Evolutionary conservation across 2,113 vertebrate genomes (phyloP).

Genomic region (Dissostichus mawsoni): DNA sequence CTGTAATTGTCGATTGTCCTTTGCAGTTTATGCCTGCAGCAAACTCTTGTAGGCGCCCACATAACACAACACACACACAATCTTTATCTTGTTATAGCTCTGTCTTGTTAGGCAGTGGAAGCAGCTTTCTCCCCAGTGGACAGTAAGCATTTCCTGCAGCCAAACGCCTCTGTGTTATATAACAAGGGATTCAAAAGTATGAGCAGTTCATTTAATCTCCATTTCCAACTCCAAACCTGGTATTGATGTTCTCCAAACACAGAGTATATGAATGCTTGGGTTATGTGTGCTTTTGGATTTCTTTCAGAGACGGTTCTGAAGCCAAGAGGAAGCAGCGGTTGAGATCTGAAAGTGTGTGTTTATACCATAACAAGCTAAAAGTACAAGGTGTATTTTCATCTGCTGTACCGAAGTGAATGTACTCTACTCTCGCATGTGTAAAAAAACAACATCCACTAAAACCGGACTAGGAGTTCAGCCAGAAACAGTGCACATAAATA

Average conservation of each 20-base stretch:
- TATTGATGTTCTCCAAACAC: conserved; percentile 22
- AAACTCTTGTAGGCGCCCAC: conserved; percentile 17
- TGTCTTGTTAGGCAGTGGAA: conserved; percentile 62
- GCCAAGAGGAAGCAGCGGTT: conserved; percentile 34
- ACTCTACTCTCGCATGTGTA: neutral
- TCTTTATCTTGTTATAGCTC: conserved; percentile 70
- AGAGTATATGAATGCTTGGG: conserved; percentile 20
- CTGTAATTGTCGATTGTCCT: conserved; percentile 70
- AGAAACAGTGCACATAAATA: neutral
- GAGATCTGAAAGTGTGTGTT: conserved; percentile 21
- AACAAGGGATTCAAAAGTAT: conserved; percentile 48
- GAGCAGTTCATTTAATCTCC: conserved; percentile 7
- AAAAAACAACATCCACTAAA: neutral
- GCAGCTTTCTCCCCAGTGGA: conserved; percentile 57
- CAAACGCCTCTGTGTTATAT: conserved; percentile 59
- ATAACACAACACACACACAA: conserved; percentile 21
- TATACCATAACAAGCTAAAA: conserved; percentile 4
- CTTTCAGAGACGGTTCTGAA: conserved; percentile 2
- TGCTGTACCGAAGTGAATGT: conserved; percentile 8
- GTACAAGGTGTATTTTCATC: conserved; percentile 31
- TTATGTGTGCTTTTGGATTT: conserved; percentile 3
- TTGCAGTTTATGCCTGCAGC: conserved; percentile 63
- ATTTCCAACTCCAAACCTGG: conserved; percentile 2
- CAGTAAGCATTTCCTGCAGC: conserved; percentile 59
- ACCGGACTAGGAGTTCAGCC: neutral